Evolutionary conservation across 2,888 invertebrate species (phyloP), one percentile per base, ranked within the genome.

Genomic region (Leptarthrus brevirostris): DNA sequence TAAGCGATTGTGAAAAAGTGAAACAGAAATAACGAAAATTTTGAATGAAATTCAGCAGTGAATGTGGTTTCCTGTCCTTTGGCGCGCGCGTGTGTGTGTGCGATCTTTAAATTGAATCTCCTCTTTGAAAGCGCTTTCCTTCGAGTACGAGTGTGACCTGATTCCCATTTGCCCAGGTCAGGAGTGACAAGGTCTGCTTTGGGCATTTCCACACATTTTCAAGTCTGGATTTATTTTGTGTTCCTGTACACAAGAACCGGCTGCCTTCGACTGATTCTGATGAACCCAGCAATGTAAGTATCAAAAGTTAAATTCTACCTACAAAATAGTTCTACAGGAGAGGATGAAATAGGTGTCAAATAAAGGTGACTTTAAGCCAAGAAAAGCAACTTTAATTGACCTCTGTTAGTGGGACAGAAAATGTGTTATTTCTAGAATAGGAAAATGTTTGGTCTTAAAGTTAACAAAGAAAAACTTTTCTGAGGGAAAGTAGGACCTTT

Each of bases 151-250:
- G 12, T 22, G 61, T 61, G 61, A 61, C 61, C 61, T 61, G 61
- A 40, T 61, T 61, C 61, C 18, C 30, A 58, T 12, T 58, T 58
- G 58, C 30, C 58, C 61, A 47, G 66, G 49, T 47, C 66, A 30
- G 66, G 47, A 49, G 66, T 66, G 30, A 16, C 49, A 30, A 66
- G 49, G 47, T 47, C 47, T 66, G 24, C 16, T 64, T 8, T 8
- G 14, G 64, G n/a, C n/a, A n/a, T 20, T 53, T 22, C 20, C 6
- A 6, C 4, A 14, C 47, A 12, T n/a, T n/a, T n/a, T n/a, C 47
- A 75, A 77, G 72, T 71, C 78, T 78, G 78, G 78, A 78, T 76
- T 76, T 76, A 76, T 77, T 77, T 71, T 78, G 78, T 66, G 74
- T 78, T 20, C 78, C 78, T n/a, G 76, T 76, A 12, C 64, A 76